Base-by-base conservation (phyloP, 2,888 invertebrate genomes). In the Eupithecia subumbrata region DNA sequence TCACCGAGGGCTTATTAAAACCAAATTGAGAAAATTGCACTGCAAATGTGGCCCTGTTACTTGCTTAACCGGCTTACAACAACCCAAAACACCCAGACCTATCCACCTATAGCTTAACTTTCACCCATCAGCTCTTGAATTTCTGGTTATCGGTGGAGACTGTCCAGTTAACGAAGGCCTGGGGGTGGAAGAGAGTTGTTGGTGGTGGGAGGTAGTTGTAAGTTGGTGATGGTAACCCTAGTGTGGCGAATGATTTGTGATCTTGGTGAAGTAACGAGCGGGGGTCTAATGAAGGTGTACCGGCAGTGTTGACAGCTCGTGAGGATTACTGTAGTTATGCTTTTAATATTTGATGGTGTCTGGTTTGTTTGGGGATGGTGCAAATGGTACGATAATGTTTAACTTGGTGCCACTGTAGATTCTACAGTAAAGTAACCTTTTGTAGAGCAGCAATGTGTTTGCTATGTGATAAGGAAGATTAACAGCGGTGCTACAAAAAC, bases 21-120 rank as follows among this genome's bases (percentile, higher is more conserved):
- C 92, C 91, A 92, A 93, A 94, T 94, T 94, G 92, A 91, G 90
- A 93, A 94, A 94, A 94, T 93, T 94, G 93, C 92, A 91, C 88
- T 86, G 92, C 94, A 93, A 94, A 94, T 94, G 93, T 91, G 92
- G 91, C 92, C 89, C 91, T 88, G 85, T 89, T n/a, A 86, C 87
- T 89, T 88, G 82, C 83, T 86, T 93, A 93, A 93, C 93, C 87
- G 87, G 89, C 92, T 92, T 91, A 93, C 80, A 74, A 40, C 16
- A 16, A 11, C 34, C 89, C 87, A 86, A 71, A 76, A 73, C 81
- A 79, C 76, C 78, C 79, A 80, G 90, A 87, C 73, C 88, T 79
- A 52, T 77, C 79, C 74, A 77, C 78, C 74, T 81, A 69, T 75
- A 74, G 63, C 74, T 37, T 74, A 76, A 75, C 56, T 78, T 80